Conservation (phyloP, 2,113 vertebrate genomes). For the Saguinus midas region DNA sequence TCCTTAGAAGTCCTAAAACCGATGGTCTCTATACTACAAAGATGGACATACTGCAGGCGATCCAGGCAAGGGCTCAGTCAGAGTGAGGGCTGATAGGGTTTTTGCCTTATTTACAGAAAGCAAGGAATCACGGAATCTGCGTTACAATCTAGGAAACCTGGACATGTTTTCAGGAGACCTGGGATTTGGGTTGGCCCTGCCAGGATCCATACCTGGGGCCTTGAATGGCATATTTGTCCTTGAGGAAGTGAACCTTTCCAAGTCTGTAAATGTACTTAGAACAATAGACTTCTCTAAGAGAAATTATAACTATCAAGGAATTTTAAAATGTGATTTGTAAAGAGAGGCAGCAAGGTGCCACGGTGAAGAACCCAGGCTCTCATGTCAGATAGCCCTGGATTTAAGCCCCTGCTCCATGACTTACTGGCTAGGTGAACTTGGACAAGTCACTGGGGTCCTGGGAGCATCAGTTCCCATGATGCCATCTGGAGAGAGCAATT, state of each 20-base stretch:
- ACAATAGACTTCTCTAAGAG: not conserved
- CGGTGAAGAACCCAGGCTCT: not conserved
- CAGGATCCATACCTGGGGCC: not conserved
- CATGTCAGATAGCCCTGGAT: not conserved
- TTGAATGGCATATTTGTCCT: not conserved
- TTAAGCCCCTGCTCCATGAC: not conserved
- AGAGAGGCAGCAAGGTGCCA: not conserved
- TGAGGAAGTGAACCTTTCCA: not conserved
- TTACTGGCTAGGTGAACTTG: not conserved
- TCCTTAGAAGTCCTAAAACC: not conserved
- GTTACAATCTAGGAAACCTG: not conserved
- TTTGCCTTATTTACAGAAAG: not conserved
- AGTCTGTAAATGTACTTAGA: not conserved
- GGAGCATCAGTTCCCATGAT: not conserved
- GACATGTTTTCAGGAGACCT: not conserved
- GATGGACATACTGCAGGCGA: not conserved
- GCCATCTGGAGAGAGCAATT: not conserved
- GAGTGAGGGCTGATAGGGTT: not conserved
- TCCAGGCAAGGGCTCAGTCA: not conserved
- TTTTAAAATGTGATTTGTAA: not conserved
- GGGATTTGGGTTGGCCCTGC: not conserved
- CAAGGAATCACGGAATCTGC: accelerated
- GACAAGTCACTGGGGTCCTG: not conserved
- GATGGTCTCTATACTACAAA: not conserved
- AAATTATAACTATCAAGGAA: not conserved